Evolutionary conservation across 2,113 vertebrate species (phyloP).

Genomic region (Poecilia latipinna): DNA sequence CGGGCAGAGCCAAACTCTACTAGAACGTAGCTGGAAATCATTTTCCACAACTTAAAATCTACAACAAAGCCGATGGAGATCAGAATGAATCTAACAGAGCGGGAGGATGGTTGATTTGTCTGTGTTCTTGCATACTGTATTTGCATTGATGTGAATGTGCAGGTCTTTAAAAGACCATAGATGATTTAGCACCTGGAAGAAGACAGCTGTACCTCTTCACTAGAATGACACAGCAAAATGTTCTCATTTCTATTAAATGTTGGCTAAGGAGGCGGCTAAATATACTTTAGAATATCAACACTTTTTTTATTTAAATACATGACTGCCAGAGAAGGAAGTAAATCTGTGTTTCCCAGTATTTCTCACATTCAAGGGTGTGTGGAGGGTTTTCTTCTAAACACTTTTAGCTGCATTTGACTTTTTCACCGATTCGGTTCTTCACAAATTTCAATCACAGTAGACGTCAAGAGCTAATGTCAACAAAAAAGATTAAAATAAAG

Average conservation of each 20-base stretch:
- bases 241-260: conserved; percentile 24
- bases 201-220: conserved; percentile 48
- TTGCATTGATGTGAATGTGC: conserved; percentile 74
- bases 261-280: conserved; percentile 21
- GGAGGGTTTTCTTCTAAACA: conserved; percentile 40
- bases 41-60: conserved; percentile 20
- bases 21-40: conserved; percentile 44
- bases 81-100: conserved; percentile 8
- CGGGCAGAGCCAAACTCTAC: conserved; percentile 22
- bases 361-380: conserved; percentile 16
- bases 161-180: conserved; percentile 45
- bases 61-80: neutral
- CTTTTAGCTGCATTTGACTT: conserved; percentile 40
- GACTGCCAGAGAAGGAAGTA: conserved; percentile 19
- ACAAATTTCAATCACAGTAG: conserved; percentile 57
- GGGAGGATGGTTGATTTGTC: conserved; percentile 52
- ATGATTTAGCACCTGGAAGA: conserved; percentile 71
- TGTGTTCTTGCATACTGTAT: conserved; percentile 63
- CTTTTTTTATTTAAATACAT: conserved; percentile 26
- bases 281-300: conserved; percentile 28
- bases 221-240: conserved; percentile 55
- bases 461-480: conserved; percentile 58
- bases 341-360: conserved; percentile 30
- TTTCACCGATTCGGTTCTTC: conserved; percentile 33
- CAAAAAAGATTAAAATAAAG: neutral